Evolutionary conservation across 1,140 invertebrate genomes (phyloP), one percentile per base, ranked within the genome.

Genomic region (Brachionus paranguensis): DNA sequence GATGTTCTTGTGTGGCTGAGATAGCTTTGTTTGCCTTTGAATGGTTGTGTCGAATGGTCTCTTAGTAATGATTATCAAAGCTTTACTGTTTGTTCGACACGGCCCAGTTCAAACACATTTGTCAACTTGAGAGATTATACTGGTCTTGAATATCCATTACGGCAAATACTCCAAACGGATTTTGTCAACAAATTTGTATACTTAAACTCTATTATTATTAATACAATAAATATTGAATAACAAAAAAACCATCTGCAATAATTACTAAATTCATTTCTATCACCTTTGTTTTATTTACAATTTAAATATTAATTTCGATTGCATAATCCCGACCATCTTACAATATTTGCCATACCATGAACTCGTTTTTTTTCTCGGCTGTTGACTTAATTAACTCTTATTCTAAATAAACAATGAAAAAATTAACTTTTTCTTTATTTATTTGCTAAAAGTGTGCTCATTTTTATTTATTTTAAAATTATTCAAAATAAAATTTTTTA

Each of bases 31-130:
- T 68, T 68, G 65, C 33, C 33, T 29, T 29, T 33, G 65, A 68
- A 60, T 60, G 53, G 53, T 60, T 60, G 53, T 60, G 53, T 60
- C 53, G 53, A 60, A 60, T 60, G 65, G 33, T 68, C 27, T 33
- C 27, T 41, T 12, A 45, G 70, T 45, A 45, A 74, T 74, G 70
- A 74, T 74, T 74, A 74, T 74, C 70, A 74, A 74, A 74, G 70
- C 27, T 10, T 68, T 68, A 7, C 33, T 68, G 27, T 68, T 68
- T 68, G 27, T n/a, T 33, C 24, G 14, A 4, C n/a, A 3, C 53
- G 53, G 20, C 2, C 2, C 10, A 20, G 17, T 60, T 60, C 20
- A 20, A 60, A 60, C n/a, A 60, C 8, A 60, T 60, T 20, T 60
- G 53, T 60, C 53, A 60, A 60, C 53, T 60, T 60, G 53, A 60